Evolutionary conservation across 2,888 invertebrate genomes (phyloP).

Genomic region (Orthosia incerta): DNA sequence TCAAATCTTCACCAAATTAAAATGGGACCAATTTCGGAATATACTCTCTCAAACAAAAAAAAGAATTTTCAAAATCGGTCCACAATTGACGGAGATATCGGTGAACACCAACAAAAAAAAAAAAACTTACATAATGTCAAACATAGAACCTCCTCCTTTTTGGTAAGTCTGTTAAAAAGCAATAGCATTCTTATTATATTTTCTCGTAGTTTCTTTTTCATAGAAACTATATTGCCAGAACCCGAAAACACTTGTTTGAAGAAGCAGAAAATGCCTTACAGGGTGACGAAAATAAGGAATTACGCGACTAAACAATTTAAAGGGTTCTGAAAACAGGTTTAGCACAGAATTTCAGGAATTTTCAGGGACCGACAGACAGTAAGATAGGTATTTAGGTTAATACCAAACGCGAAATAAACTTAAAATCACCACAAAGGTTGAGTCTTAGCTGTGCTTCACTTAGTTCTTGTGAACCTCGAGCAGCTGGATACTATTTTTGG

Average conservation of each 20-base stretch:
- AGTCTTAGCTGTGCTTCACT: background rate
- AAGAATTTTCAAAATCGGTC: no score
- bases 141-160: no score
- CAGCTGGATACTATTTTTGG: conserved; percentile 29
- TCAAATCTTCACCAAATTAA: no score
- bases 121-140: no score
- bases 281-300: background rate
- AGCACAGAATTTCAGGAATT: conserved; percentile 23
- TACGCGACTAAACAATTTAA: conserved; percentile 2
- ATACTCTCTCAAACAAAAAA: no score
- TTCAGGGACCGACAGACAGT: conserved; percentile 1
- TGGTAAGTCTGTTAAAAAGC: no score
- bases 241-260: background rate
- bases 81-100: no score
- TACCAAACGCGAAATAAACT: background rate
- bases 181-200: background rate
- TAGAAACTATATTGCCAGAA: background rate
- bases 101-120: no score
- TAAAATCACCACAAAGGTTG: conserved; percentile 11
- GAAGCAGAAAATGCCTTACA: background rate
- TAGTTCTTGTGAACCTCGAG: background rate
- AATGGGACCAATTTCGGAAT: no score
- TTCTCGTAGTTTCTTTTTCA: background rate
- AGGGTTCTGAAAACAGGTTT: background rate
- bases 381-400: background rate